Conservation (phyloP, 2,113 vertebrate genomes). For the Galemys pyrenaicus region DNA sequence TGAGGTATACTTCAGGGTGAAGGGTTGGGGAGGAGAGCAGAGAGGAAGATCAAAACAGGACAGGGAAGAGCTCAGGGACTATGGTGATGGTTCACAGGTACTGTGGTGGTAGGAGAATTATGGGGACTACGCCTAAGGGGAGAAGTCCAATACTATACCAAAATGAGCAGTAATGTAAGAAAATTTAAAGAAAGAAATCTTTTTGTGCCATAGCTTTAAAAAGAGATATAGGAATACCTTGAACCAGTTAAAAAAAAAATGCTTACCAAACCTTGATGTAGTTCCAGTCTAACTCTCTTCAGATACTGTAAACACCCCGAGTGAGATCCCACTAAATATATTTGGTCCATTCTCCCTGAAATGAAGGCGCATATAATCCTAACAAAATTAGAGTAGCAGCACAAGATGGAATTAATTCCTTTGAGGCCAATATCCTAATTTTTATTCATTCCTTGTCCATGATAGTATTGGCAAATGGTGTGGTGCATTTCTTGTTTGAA, state of each 20-base stretch:
- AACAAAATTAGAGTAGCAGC: background rate
- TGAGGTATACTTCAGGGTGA: too few relatives aligned
- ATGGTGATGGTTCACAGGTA: too few relatives aligned
- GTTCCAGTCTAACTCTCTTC: slow-evolving; percentile 20
- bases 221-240: slow-evolving; percentile 1
- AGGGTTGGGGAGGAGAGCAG: too few relatives aligned
- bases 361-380: slow-evolving; percentile 14
- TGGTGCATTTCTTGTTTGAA: slow-evolving; percentile 14
- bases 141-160: too few relatives aligned
- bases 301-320: background rate
- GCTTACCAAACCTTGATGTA: background rate
- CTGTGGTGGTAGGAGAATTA: too few relatives aligned
- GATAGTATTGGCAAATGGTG: background rate
- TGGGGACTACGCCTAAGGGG: background rate
- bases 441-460: slow-evolving; percentile 33
- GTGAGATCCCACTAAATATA: background rate
- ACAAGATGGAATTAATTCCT: slow-evolving; percentile 28
- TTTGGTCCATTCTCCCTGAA: background rate
- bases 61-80: too few relatives aligned
- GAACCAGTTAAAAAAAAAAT: background rate
- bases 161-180: too few relatives aligned
- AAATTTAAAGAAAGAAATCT: background rate
- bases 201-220: slow-evolving; percentile 9
- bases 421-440: slow-evolving; percentile 3
- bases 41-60: too few relatives aligned